phyloP scores from a whole-genome alignment of 2,888 invertebrate species.

The Hyppa rectilinea region DNA sequence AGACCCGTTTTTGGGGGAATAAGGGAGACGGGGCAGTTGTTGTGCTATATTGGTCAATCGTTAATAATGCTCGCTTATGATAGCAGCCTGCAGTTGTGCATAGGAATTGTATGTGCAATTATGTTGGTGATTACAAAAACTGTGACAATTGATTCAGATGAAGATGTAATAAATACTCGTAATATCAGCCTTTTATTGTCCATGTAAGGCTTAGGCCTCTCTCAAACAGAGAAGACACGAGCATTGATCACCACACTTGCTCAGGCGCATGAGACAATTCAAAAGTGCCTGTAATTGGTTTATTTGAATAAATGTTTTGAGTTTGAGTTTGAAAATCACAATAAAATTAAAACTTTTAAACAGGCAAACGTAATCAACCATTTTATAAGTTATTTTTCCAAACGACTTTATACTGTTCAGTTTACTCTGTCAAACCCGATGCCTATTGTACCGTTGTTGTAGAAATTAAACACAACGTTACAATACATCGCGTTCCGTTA shows the following conservation, averaged over 20 bases:
- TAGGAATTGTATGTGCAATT: slow-evolving; percentile 55
- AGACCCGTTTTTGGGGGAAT: slow-evolving; percentile 17
- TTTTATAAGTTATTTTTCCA: too few species aligned
- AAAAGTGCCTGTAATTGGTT: too few species aligned
- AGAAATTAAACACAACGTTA: too few species aligned
- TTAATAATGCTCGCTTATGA: slow-evolving; percentile 65
- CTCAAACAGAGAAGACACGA: background rate
- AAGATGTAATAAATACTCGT: background rate
- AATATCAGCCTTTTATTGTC: too few species aligned
- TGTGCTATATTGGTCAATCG: slow-evolving; percentile 53
- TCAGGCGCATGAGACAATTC: background rate
- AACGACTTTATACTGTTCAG: background rate
- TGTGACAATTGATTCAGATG: background rate
- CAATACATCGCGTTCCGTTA: too few species aligned
- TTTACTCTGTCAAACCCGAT: background rate
- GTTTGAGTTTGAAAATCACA: too few species aligned
- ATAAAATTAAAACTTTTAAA: background rate
- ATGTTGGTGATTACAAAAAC: slow-evolving; percentile 27
- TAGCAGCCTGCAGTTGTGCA: slow-evolving; percentile 63
- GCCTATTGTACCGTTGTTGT: background rate
- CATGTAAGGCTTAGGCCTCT: too few species aligned
- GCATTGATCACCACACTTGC: background rate
- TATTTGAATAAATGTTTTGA: too few species aligned
- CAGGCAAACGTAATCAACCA: background rate
- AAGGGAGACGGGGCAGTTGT: slow-evolving; percentile 34